Base-by-base conservation (phyloP, 2,888 invertebrate species). In the Aleiodes testaceus region DNA sequence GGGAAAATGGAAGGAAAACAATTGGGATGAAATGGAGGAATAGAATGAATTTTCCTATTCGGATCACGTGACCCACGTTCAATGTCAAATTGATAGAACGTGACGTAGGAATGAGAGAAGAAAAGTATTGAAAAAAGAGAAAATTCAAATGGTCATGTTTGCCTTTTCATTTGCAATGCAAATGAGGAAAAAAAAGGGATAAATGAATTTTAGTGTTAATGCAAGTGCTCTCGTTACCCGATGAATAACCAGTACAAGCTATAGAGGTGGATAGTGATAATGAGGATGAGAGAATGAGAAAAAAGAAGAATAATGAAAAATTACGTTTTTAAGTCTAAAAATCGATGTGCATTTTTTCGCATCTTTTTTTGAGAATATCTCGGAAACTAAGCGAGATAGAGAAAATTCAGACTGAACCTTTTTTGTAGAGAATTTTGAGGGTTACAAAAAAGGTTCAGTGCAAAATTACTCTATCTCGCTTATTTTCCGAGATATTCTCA, bases 31-130 rank as follows among this genome's bases (percentile, higher is more conserved):
- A 59, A 16, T 30, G 30, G 18, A 50, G 47, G 64, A 44, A 66
- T 16, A 2, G 71, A 61, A 70, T 22, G 66, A 67, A 70, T 66
- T 66, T 69, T 50, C 44, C 45, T 67, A 55, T 44, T 67, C 55
- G 45, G 47, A 67, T 55, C 53, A 42, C 53, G 20, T 52, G 5
- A 44, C 36, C 30, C 7, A 22, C 9, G 44, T 45, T 44, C 14
- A 7, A 42, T 42, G 42, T 59, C 42, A 42, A 59, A 59, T 16
- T 42, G 9, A 36, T 16, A 50, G 18, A 30, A 36, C 11, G 18
- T 22, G 14, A 66, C 11, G 12, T 36, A 1, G n/a, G 30, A 50
- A 20, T 12, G 11, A 18, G 49, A 1, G 12, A 18, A 22, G 12
- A 20, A 7, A 42, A 52, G n/a, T n/a, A 45, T 4, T 22, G 55